Percentiles rank a stretch among this genome's conserved stretches.
Conservation (phyloP, 2,113 vertebrate genomes). For the Pomatorhinus ruficollis region DNA sequence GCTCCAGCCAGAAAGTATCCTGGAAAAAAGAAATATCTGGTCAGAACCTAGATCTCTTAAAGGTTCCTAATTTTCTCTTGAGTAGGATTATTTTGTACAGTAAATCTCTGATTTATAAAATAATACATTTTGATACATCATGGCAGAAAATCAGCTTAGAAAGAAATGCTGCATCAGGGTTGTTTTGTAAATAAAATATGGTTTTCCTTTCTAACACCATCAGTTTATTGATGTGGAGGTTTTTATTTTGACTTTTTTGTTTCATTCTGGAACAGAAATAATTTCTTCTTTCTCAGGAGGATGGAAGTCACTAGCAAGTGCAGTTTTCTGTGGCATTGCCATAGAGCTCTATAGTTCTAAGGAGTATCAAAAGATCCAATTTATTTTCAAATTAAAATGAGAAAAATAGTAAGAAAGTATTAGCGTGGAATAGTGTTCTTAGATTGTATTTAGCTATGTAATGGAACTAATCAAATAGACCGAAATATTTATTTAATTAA, state of each 20-base stretch:
- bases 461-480: not conserved
- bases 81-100: not conserved
- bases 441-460: not conserved
- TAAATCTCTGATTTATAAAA: not conserved
- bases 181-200: not conserved
- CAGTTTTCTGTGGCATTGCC: not conserved
- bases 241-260: not conserved
- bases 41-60: not conserved
- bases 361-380: not conserved
- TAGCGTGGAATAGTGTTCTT: not conserved
- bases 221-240: not conserved
- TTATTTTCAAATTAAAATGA: not conserved
- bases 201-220: not conserved
- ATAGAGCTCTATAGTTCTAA: not conserved
- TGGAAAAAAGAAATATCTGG: not conserved
- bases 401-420: not conserved
- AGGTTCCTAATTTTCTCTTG: not conserved
- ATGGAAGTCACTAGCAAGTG: not conserved
- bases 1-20: not conserved
- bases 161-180: not conserved
- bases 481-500: constrained; percentile 17
- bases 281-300: not conserved
- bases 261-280: not conserved
- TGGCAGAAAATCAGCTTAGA: not conserved
- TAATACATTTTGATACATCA: not conserved